Conservation (phyloP, 1,140 invertebrate genomes). For the Pseudomyrmex cubaensis region DNA sequence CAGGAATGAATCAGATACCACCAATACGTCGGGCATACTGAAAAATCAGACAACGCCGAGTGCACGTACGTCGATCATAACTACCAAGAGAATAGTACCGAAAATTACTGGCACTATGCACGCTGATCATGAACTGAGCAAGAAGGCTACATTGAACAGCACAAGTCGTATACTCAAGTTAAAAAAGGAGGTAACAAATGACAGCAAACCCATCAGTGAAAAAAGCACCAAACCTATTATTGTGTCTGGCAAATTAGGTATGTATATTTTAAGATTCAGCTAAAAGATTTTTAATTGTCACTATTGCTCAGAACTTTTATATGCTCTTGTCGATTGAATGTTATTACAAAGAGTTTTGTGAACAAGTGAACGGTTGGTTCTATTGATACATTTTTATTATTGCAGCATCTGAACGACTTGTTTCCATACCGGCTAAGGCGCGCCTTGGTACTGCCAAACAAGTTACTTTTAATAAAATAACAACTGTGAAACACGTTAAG, state of each 20-base stretch:
- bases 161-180: slow-evolving; percentile 75
- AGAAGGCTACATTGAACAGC: slow-evolving; percentile 73
- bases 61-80: slow-evolving; percentile 67
- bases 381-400: slow-evolving; percentile 54
- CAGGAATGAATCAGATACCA: slow-evolving; percentile 75
- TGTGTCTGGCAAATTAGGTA: slow-evolving; percentile 80
- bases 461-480: slow-evolving; percentile 82
- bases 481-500: slow-evolving; percentile 77
- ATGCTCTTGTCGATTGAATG: neutral
- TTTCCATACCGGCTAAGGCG: slow-evolving; percentile 81
- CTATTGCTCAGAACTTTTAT: neutral
- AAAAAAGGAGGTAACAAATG: slow-evolving; percentile 71
- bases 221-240: slow-evolving; percentile 61
- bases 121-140: slow-evolving; percentile 82
- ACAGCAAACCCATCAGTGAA: slow-evolving; percentile 33
- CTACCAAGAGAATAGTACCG: slow-evolving; percentile 66
- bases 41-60: slow-evolving; percentile 72
- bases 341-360: slow-evolving; percentile 26
- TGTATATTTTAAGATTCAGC: slow-evolving; percentile 10
- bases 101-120: slow-evolving; percentile 81
- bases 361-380: slow-evolving; percentile 5
- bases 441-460: slow-evolving; percentile 81
- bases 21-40: slow-evolving; percentile 75
- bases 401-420: slow-evolving; percentile 80
- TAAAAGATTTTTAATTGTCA: no score